Evolutionary conservation across 2,888 invertebrate species (phyloP).

Genomic region (Chouioia cunea): DNA sequence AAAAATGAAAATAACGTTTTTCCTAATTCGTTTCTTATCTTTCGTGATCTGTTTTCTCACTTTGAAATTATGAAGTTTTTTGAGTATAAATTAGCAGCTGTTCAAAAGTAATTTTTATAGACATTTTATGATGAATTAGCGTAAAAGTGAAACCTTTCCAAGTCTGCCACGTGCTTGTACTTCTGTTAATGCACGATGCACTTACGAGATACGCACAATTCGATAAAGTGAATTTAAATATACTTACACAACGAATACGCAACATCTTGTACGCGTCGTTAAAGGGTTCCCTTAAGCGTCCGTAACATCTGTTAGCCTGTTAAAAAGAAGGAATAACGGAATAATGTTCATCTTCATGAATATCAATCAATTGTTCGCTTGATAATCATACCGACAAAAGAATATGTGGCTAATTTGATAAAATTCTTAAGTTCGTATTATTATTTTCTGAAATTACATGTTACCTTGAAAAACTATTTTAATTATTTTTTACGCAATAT

Average conservation of each 20-base stretch:
- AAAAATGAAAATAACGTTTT: too few relatives aligned
- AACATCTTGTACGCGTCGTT: slow-evolving; percentile 21
- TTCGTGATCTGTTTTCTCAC: too few relatives aligned
- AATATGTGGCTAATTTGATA: too few relatives aligned
- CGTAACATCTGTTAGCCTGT: slow-evolving; percentile 15
- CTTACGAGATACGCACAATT: slow-evolving; percentile 23
- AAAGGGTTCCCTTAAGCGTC: slow-evolving; percentile 40
- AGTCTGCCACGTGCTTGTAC: slow-evolving; percentile 4
- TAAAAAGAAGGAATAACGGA: slow-evolving; percentile 14
- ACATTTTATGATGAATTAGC: slow-evolving; percentile 34
- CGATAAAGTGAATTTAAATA: slow-evolving; percentile 42
- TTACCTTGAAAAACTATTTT: too few relatives aligned
- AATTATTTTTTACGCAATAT: too few relatives aligned
- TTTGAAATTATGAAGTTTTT: background rate
- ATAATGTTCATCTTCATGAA: background rate
- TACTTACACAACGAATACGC: background rate
- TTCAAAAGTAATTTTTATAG: background rate
- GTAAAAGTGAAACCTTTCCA: slow-evolving; percentile 11
- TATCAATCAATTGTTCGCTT: slow-evolving; percentile 9
- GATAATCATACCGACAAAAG: too few relatives aligned
- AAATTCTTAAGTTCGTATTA: too few relatives aligned
- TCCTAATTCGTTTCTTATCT: too few relatives aligned
- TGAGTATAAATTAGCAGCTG: slow-evolving; percentile 3
- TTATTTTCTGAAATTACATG: too few relatives aligned
- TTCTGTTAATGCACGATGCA: slow-evolving; percentile 19